Percentiles rank a stretch among this genome's conserved stretches.
Evolutionary conservation across 2,113 vertebrate species (phyloP).

Genomic region (Neodontobutis hainanensis): DNA sequence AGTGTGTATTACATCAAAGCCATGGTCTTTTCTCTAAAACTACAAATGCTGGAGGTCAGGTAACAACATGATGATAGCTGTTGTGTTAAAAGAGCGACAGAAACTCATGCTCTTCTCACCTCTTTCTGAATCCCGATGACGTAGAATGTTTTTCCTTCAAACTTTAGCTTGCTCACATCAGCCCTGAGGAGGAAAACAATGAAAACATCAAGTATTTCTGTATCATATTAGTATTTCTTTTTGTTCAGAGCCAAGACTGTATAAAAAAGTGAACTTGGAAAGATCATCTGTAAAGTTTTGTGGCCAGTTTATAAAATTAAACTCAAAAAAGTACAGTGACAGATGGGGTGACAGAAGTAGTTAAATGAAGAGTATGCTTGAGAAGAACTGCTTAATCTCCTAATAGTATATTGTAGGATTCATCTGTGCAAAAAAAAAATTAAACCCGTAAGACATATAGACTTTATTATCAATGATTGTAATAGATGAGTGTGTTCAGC

Average conservation of each 20-base stretch:
- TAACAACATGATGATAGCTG: conserved; percentile 22
- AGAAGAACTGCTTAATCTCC: too few relatives aligned
- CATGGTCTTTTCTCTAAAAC: conserved; percentile 1
- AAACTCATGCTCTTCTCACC: conserved; percentile 73
- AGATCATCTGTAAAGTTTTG: too few relatives aligned
- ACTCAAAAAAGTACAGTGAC: too few relatives aligned
- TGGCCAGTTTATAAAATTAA: too few relatives aligned
- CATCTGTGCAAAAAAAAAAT: too few relatives aligned
- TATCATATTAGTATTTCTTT: not conserved
- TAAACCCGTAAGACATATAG: too few relatives aligned
- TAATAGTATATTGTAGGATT: too few relatives aligned
- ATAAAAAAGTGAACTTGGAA: not conserved
- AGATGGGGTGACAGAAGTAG: too few relatives aligned
- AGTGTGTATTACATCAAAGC: conserved; percentile 13
- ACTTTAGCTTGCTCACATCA: conserved; percentile 97
- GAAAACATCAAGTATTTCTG: not conserved
- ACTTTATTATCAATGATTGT: too few relatives aligned
- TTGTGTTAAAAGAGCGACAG: not conserved
- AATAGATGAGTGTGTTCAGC: too few relatives aligned
- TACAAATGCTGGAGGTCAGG: conserved; percentile 10
- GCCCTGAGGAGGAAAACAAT: conserved; percentile 77
- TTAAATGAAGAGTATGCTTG: too few relatives aligned
- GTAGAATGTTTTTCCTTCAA: conserved; percentile 98
- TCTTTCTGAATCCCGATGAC: conserved; percentile 94
- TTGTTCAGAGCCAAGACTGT: not conserved